A percentile compares a stretch with the other conserved stretches of the same genome.
Evolutionary conservation across 2,888 invertebrate species (phyloP).

Genomic region (Polylopha cassiicola): DNA sequence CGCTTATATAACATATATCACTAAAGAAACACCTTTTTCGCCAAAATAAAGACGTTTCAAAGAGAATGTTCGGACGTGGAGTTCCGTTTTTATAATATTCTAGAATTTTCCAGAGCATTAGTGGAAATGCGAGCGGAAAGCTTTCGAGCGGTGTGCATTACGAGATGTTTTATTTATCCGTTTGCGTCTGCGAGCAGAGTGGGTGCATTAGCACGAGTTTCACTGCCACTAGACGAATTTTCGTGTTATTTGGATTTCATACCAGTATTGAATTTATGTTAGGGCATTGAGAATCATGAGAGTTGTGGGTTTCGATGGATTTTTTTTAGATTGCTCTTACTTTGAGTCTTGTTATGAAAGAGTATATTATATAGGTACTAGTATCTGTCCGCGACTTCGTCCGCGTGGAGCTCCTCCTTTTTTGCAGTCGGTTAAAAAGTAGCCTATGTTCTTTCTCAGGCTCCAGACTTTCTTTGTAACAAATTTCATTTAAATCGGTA

Average conservation of each 20-base stretch:
- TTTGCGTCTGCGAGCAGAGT: constrained; percentile 54
- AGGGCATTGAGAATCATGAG: no score
- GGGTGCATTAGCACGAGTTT: constrained; percentile 63
- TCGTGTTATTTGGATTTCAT: constrained; percentile 19
- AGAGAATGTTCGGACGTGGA: constrained; percentile 7
- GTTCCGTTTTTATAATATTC: constrained; percentile 22
- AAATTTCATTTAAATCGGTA: no score
- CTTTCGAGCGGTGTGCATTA: constrained; percentile 52
- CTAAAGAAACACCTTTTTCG: not conserved
- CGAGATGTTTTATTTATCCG: constrained; percentile 63
- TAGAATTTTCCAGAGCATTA: constrained; percentile 27
- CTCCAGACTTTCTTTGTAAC: no score
- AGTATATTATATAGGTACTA: no score
- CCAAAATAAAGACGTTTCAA: constrained; percentile 14
- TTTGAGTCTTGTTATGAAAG: no score
- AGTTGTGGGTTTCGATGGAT: no score
- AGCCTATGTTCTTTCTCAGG: no score
- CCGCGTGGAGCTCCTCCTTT: no score
- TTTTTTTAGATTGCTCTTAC: no score
- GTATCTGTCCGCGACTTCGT: no score
- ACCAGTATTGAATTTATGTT: constrained; percentile 16
- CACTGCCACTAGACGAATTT: constrained; percentile 21
- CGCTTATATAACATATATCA: not conserved
- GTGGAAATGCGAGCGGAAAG: constrained; percentile 25
- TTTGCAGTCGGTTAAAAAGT: no score